These are phyloP conservation scores for Dascyllus trimaculatus DNA, from an alignment of 2,113 vertebrate species.

Conservation along the genomic window DNA sequence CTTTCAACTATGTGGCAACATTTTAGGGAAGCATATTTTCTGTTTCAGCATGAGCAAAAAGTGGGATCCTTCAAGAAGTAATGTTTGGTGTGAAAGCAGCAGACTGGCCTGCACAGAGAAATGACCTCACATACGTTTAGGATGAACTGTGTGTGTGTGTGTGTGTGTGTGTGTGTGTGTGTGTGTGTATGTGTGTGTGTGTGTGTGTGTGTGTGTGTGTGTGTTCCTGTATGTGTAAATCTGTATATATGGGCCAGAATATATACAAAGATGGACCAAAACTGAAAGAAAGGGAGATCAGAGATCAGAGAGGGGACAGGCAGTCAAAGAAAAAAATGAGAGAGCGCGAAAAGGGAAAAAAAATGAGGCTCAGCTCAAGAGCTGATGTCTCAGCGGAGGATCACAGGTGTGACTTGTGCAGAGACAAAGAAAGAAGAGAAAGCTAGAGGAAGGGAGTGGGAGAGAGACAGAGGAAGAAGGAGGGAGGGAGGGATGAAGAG, in stretches of 20 bases:
- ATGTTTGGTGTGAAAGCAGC: neutral
- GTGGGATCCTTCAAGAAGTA: neutral
- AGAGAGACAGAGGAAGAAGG: slow-evolving; percentile 49
- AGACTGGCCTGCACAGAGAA: neutral
- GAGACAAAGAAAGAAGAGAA: slow-evolving; percentile 60
- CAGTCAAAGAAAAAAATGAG: slow-evolving; percentile 40
- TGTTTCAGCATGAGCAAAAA: neutral
- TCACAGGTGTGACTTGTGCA: slow-evolving; percentile 72
- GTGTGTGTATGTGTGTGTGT: no score
- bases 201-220: no score
- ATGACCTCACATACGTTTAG: slow-evolving; percentile 1
- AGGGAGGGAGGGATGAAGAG: slow-evolving; percentile 47
- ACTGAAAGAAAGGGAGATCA: neutral
- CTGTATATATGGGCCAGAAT: neutral
- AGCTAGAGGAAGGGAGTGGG: slow-evolving; percentile 42
- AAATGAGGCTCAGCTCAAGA: slow-evolving; percentile 48
- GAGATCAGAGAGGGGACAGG: slow-evolving; percentile 12
- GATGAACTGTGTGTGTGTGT: neutral
- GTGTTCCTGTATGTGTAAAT: no score
- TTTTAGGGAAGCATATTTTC: neutral
- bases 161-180: no score
- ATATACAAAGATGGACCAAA: slow-evolving; percentile 2
- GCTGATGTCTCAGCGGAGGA: slow-evolving; percentile 61
- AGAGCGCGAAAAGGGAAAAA: slow-evolving; percentile 29
- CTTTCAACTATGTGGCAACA: neutral